Evolutionary conservation across 1,140 invertebrate genomes (phyloP).

Genomic region (Delia radicum): DNA sequence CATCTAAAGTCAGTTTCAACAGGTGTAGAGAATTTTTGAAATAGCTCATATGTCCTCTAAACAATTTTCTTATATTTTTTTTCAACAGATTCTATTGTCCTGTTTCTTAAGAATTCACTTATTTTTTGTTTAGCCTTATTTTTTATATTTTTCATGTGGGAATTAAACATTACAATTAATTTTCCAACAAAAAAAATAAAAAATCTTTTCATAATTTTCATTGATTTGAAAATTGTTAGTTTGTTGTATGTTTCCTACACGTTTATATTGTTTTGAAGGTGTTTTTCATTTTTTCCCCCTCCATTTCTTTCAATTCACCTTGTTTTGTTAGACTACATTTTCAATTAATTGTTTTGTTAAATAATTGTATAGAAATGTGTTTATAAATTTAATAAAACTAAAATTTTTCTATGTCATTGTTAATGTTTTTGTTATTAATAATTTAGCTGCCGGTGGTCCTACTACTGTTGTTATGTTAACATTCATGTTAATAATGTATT

Average conservation of each 20-base stretch:
- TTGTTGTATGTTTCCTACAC: background rate
- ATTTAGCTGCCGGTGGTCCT: background rate
- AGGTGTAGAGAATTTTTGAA: too few relatives aligned
- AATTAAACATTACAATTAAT: slow-evolving; percentile 13
- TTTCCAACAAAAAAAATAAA: background rate
- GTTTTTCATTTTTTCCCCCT: background rate
- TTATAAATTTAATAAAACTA: background rate
- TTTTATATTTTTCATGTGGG: slow-evolving; percentile 16
- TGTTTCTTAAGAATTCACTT: background rate
- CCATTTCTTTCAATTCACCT: background rate
- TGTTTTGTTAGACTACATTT: background rate
- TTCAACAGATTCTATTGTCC: background rate
- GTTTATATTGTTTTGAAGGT: background rate
- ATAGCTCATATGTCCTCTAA: too few relatives aligned
- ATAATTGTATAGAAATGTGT: background rate
- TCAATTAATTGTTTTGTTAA: background rate
- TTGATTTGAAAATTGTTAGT: background rate
- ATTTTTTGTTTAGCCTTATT: background rate
- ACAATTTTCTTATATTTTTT: too few relatives aligned
- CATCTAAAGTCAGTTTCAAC: too few relatives aligned
- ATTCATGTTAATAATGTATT: background rate
- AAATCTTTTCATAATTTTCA: background rate
- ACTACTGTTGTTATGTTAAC: background rate
- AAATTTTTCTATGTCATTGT: background rate
- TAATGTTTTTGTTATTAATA: background rate